Evolutionary conservation across 1,140 invertebrate species (phyloP).

Genomic region (Penaeus chinensis): DNA sequence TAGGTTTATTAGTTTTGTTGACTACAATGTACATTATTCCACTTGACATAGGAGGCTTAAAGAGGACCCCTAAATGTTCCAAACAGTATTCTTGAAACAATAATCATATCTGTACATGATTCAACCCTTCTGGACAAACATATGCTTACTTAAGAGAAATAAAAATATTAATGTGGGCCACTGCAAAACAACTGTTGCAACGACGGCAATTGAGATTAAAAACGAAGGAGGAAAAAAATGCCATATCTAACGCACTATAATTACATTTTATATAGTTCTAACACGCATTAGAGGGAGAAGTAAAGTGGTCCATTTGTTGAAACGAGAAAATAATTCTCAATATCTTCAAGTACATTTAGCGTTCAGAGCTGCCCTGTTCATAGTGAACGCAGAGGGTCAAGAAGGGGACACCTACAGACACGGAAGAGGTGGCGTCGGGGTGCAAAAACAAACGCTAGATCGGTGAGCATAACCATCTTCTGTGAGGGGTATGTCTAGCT

Average conservation of each 20-base stretch:
- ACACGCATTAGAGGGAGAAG: conserved; percentile 43
- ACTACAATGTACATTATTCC: conserved; percentile 62
- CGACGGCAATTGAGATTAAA: conserved; percentile 33
- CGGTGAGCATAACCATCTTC: background rate
- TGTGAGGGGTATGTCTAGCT: too few species aligned
- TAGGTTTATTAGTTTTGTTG: conserved; percentile 61
- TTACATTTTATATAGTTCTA: conserved; percentile 25
- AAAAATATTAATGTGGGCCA: conserved; percentile 42
- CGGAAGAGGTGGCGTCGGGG: conserved; percentile 37
- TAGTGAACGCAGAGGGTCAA: conserved; percentile 40
- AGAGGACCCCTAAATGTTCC: conserved; percentile 59
- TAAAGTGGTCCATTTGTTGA: conserved; percentile 52
- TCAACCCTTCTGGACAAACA: conserved; percentile 61
- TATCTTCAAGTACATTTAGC: conserved; percentile 29
- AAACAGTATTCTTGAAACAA: conserved; percentile 61
- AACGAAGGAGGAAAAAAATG: conserved; percentile 18
- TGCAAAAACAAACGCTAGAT: conserved; percentile 52
- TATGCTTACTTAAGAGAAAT: conserved; percentile 49
- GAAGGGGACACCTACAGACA: conserved; percentile 61
- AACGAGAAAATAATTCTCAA: conserved; percentile 49
- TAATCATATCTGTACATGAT: conserved; percentile 62
- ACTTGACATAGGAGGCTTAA: conserved; percentile 61
- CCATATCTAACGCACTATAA: conserved; percentile 37
- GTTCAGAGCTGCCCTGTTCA: conserved; percentile 50
- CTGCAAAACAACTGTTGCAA: conserved; percentile 56